A percentile compares a stretch with the other conserved stretches of the same genome.
These are phyloP conservation scores for Trissolcus brochymenae DNA, from an alignment of 2,888 invertebrate genomes.

Conservation along the genomic window DNA sequence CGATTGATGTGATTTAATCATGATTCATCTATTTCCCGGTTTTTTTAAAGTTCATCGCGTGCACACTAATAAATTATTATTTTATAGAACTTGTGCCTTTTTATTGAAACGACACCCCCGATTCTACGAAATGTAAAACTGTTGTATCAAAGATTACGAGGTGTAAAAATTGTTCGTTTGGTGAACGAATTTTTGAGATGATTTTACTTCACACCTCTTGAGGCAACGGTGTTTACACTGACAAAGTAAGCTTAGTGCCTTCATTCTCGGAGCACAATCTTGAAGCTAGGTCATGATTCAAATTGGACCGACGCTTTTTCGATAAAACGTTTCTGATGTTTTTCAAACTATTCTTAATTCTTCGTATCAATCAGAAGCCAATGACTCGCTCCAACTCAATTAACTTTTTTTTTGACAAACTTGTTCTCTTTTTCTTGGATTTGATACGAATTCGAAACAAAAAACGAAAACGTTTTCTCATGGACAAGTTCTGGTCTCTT, in stretches of 20 bases:
- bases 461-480: background rate
- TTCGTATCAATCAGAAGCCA: too few relatives aligned
- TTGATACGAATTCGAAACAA: background rate
- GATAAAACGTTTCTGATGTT: too few relatives aligned
- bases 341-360: too few relatives aligned
- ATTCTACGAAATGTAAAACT: too few relatives aligned
- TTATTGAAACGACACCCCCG: background rate
- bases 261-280: background rate
- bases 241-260: background rate
- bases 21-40: background rate
- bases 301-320: background rate
- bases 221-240: too few relatives aligned
- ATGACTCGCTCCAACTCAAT: too few relatives aligned
- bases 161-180: background rate
- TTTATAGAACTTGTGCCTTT: slow-evolving; percentile 26
- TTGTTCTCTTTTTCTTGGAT: background rate
- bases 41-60: slow-evolving; percentile 33
- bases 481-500: background rate
- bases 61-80: slow-evolving; percentile 43
- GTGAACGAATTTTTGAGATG: background rate
- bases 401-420: background rate
- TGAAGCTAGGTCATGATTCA: background rate
- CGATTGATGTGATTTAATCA: slow-evolving; percentile 4
- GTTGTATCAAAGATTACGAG: too few relatives aligned
- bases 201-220: background rate